A percentile compares a stretch with the other conserved stretches of the same genome.
These are phyloP conservation scores for Dolomedes plantarius DNA, from an alignment of 2,888 invertebrate genomes.

Conservation along the genomic window DNA sequence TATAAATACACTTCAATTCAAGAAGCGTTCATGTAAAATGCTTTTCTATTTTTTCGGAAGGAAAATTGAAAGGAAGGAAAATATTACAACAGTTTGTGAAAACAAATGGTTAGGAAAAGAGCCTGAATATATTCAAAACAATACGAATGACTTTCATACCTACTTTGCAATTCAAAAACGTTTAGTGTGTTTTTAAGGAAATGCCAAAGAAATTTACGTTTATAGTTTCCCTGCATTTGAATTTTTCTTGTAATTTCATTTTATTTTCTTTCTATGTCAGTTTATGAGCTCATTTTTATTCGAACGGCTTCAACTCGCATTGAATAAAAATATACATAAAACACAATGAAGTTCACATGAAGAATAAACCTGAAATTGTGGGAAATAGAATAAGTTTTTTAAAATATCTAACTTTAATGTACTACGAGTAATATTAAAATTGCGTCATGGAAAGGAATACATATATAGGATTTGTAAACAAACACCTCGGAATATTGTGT, in stretches of 20 bases:
- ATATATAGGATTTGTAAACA: no score
- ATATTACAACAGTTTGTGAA: neutral
- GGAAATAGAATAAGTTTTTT: no score
- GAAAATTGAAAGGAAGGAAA: neutral
- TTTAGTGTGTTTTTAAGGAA: conserved; percentile 5
- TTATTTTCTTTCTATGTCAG: neutral
- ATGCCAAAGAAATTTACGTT: conserved; percentile 9
- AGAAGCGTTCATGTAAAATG: neutral
- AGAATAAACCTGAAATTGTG: no score
- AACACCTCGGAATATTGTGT: no score
- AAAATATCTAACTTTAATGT: no score
- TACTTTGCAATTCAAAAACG: conserved; percentile 14
- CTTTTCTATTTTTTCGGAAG: neutral
- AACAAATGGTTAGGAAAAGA: no score
- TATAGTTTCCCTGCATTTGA: conserved; percentile 12
- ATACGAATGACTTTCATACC: neutral
- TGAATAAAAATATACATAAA: neutral
- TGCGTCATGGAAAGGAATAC: no score
- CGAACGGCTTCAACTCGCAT: neutral
- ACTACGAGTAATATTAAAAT: no score
- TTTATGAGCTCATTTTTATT: conserved; percentile 14
- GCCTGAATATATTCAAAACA: conserved; percentile 3
- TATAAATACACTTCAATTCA: neutral
- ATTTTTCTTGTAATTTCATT: conserved; percentile 5
- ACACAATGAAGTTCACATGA: no score